Conservation (phyloP, 2,888 invertebrate species). For the Lycocerus yunnanus region DNA sequence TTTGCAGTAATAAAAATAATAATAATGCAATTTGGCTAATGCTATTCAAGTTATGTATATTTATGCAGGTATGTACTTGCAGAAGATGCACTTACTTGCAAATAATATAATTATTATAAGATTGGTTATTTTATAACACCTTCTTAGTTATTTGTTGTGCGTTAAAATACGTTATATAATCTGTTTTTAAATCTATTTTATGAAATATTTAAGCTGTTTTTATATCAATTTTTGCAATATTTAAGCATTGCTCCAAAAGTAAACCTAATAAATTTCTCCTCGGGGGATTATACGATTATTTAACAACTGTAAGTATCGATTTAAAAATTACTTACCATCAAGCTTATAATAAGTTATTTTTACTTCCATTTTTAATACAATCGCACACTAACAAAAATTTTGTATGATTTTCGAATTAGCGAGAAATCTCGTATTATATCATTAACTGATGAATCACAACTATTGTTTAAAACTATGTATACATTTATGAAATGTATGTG, state of each 20-base stretch:
- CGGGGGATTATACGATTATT: no score
- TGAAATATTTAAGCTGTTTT: no score
- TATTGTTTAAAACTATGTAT: not conserved
- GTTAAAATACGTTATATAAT: no score
- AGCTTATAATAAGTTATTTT: slow-evolving; percentile 1
- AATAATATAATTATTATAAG: no score
- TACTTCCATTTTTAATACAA: not conserved
- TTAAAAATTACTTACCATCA: not conserved
- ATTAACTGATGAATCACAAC: not conserved
- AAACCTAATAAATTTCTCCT: no score
- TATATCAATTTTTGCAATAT: no score
- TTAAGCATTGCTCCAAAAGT: not conserved
- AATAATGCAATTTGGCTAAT: no score
- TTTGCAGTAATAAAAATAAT: no score
- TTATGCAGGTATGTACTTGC: no score
- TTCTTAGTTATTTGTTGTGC: not conserved
- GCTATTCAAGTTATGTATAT: no score
- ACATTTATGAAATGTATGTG: not conserved
- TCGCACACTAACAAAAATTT: not conserved
- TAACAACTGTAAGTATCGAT: not conserved
- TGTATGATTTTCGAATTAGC: not conserved
- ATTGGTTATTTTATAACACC: not conserved
- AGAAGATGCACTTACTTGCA: no score
- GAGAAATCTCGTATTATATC: not conserved
- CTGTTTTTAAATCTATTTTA: not conserved